These are phyloP conservation scores for Aurelia aurita DNA, from an alignment of 30 jellyfish, hydroid and myxozoan genomes.

Conservation along the genomic window DNA sequence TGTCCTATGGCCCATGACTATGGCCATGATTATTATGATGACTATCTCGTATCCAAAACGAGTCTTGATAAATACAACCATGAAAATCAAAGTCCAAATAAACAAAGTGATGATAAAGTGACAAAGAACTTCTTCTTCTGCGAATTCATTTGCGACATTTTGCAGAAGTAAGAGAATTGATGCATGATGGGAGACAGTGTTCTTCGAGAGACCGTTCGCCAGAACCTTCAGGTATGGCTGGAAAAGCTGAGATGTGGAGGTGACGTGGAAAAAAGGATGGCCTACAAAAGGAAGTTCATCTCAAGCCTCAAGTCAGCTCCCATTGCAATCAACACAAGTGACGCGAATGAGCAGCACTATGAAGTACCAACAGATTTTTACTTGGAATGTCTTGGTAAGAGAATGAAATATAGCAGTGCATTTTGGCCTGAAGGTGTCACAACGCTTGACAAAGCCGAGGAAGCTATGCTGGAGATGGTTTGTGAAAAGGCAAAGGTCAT, in stretches of 20 bases:
- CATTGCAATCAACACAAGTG: slow-evolving; percentile 72
- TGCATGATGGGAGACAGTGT: slow-evolving; percentile 66
- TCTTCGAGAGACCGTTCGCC: slow-evolving; percentile 65
- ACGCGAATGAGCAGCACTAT: slow-evolving; percentile 85
- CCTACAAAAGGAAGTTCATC: slow-evolving; percentile 66
- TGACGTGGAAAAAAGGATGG: slow-evolving; percentile 76
- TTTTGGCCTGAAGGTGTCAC: slow-evolving; percentile 51
- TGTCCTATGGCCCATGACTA: no score
- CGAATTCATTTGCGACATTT: no score
- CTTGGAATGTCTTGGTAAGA: slow-evolving; percentile 70
- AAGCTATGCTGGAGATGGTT: slow-evolving; percentile 63
- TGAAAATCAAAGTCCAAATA: no score
- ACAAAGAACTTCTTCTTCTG: no score
- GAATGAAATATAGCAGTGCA: slow-evolving; percentile 87
- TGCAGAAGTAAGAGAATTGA: no score
- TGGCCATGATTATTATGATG: no score
- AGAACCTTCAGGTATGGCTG: slow-evolving; percentile 60
- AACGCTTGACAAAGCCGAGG: slow-evolving; percentile 78
- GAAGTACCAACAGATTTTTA: slow-evolving; percentile 90
- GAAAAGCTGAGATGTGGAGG: slow-evolving; percentile 75
- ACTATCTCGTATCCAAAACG: no score
- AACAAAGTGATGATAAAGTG: no score
- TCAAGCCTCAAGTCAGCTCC: slow-evolving; percentile 51
- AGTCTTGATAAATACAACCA: no score
- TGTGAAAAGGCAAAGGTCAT: slow-evolving; percentile 72